phyloP scores from a whole-genome alignment of 2,797 vertebrate species.

The Nasua narica region DNA sequence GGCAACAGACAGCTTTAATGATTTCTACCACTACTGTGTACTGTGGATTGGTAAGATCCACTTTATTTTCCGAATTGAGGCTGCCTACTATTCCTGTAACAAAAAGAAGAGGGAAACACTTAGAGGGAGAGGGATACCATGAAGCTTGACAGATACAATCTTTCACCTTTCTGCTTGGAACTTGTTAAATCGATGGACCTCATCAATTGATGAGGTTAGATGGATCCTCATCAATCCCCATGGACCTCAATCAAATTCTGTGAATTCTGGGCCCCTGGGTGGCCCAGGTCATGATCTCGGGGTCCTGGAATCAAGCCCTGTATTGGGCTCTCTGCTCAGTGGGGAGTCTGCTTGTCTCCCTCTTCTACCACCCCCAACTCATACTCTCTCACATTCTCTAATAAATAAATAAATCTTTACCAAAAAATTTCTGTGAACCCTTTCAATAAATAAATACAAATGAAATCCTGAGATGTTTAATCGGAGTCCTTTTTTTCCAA shows the following conservation, averaged over 20 bases:
- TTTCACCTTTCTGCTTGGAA: not conserved
- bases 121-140: conserved; percentile 31
- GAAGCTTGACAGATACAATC: not conserved
- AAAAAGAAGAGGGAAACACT: conserved; percentile 42
- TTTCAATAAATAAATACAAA: conserved; percentile 44
- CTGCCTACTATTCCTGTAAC: conserved; percentile 91
- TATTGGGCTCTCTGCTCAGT: not conserved
- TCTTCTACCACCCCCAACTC: not conserved
- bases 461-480: not conserved
- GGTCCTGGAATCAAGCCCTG: not conserved
- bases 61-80: conserved; percentile 95
- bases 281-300: not conserved
- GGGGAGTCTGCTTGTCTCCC: not conserved
- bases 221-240: too few relatives aligned
- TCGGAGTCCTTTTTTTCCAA: not conserved
- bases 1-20: conserved; percentile 94
- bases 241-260: not conserved
- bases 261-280: not conserved
- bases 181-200: not conserved
- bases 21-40: conserved; percentile 95
- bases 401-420: not conserved
- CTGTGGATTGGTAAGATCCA: conserved; percentile 93
- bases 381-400: not conserved
- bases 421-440: not conserved
- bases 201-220: too few relatives aligned